These are phyloP conservation scores for Oscheius sp. DNA, from an alignment of 2,888 invertebrate species.

Conservation along the genomic window DNA sequence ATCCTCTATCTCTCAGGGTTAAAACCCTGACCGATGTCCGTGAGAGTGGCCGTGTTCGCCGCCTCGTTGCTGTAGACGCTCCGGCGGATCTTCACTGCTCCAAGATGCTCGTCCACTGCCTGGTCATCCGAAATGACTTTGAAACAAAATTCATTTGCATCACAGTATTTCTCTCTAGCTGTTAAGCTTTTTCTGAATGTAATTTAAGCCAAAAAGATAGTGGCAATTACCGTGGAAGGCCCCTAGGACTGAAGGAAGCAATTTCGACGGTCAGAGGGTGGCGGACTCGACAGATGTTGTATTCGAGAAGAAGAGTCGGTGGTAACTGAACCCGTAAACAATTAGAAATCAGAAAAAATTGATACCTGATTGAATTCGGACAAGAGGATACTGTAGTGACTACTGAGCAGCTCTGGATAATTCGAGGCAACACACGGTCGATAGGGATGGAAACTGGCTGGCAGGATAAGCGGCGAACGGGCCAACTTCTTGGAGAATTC, in stretches of 20 bases:
- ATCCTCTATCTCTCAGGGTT: not conserved
- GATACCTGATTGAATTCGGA: too few species aligned
- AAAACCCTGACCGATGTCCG: not conserved
- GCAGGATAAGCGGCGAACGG: not conserved
- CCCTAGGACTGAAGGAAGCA: not conserved
- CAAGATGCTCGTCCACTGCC: not conserved
- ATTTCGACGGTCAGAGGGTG: not conserved
- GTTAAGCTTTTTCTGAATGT: not conserved
- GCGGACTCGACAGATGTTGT: constrained; percentile 20
- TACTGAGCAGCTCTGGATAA: not conserved
- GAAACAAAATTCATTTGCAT: constrained; percentile 5
- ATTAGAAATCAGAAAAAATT: too few species aligned
- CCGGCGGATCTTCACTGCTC: constrained; percentile 3
- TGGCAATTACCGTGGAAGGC: not conserved
- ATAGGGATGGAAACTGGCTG: not conserved
- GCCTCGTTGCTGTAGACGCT: constrained; percentile 9
- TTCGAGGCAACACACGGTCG: not conserved
- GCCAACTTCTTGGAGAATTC: too few species aligned
- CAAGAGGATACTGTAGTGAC: too few species aligned
- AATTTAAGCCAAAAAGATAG: not conserved
- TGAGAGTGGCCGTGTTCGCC: not conserved
- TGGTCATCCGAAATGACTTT: not conserved
- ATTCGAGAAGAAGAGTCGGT: not conserved
- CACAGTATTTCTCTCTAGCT: constrained; percentile 9
- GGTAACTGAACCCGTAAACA: not conserved